Percentiles rank a stretch among this genome's conserved stretches.
phyloP scores from a whole-genome alignment of 2,797 vertebrate species.

The Sciurus carolinensis region DNA sequence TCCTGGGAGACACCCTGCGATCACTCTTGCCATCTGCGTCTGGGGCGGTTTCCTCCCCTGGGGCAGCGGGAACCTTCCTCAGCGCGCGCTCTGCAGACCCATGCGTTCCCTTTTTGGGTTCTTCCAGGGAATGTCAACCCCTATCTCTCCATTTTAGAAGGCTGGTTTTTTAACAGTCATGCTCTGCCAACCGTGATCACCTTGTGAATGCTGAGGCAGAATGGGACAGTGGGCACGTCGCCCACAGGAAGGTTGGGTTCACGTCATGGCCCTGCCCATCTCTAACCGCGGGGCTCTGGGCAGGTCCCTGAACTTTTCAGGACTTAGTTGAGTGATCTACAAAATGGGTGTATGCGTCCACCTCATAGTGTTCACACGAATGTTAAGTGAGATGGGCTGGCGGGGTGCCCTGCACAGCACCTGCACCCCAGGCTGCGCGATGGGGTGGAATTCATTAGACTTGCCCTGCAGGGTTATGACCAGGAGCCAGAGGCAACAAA shows the following conservation, averaged over 20 bases:
- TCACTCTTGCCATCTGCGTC: not conserved
- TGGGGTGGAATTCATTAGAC: not conserved
- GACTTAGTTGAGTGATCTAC: slow-evolving; percentile 38
- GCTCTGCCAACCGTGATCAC: not conserved
- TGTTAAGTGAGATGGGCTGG: not conserved
- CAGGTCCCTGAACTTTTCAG: not conserved
- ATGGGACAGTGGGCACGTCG: not conserved
- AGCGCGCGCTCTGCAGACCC: not conserved
- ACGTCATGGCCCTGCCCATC: not conserved
- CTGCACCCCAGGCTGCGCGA: accelerated
- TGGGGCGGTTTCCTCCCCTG: not conserved
- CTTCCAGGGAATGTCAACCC: not conserved
- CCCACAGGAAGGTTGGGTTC: not conserved
- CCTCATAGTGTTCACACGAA: not conserved
- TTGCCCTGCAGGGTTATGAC: not conserved
- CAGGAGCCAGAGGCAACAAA: not conserved
- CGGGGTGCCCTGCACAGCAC: too few species aligned
- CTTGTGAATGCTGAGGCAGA: not conserved
- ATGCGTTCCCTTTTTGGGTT: not conserved
- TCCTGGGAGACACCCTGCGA: not conserved
- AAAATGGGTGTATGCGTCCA: not conserved
- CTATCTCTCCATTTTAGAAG: not conserved
- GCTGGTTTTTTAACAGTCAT: not conserved
- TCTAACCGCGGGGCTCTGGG: not conserved
- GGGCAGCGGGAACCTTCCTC: not conserved